Percentiles rank a stretch among this genome's conserved stretches.
These are phyloP conservation scores for Cheilosia pagana DNA, from an alignment of 2,888 invertebrate species.

Conservation along the genomic window DNA sequence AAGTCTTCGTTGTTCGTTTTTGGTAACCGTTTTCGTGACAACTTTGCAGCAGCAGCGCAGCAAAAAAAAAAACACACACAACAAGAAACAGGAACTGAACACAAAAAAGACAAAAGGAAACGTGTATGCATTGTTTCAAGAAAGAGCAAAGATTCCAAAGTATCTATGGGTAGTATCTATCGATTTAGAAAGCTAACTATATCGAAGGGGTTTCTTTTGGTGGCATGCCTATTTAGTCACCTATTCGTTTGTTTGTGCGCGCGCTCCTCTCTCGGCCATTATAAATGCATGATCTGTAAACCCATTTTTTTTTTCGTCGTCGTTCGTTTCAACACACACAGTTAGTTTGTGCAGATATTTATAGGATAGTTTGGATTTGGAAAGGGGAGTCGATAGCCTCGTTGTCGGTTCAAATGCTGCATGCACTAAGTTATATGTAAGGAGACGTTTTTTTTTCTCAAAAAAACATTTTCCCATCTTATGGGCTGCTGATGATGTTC, in stretches of 20 bases:
- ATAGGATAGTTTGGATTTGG: slow-evolving; percentile 24
- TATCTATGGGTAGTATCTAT: slow-evolving; percentile 59
- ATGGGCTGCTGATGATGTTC: slow-evolving; percentile 79
- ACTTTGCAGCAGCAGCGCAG: slow-evolving; percentile 33
- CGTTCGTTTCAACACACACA: slow-evolving; percentile 50
- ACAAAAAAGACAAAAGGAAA: slow-evolving; percentile 18
- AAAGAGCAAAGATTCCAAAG: slow-evolving; percentile 59
- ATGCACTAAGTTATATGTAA: slow-evolving; percentile 15
- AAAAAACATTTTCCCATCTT: background rate
- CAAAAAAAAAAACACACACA: slow-evolving; percentile 18
- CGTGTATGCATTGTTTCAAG: slow-evolving; percentile 67
- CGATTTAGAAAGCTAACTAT: slow-evolving; percentile 73
- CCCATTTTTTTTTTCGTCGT: slow-evolving; percentile 46
- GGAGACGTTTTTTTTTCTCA: background rate
- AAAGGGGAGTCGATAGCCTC: slow-evolving; percentile 44
- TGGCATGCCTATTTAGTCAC: slow-evolving; percentile 48
- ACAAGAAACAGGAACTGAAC: slow-evolving; percentile 55
- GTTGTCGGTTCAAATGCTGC: slow-evolving; percentile 55
- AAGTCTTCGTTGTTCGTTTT: slow-evolving; percentile 53
- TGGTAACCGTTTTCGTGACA: slow-evolving; percentile 74
- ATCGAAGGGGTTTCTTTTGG: slow-evolving; percentile 32
- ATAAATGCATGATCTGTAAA: slow-evolving; percentile 75
- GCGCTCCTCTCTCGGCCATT: slow-evolving; percentile 47
- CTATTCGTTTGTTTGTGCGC: slow-evolving; percentile 31
- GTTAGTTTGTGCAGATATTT: slow-evolving; percentile 38